Evolutionary conservation across 2,113 vertebrate species (phyloP), one percentile per base, ranked within the genome.

Genomic region (Mellivora capensis): DNA sequence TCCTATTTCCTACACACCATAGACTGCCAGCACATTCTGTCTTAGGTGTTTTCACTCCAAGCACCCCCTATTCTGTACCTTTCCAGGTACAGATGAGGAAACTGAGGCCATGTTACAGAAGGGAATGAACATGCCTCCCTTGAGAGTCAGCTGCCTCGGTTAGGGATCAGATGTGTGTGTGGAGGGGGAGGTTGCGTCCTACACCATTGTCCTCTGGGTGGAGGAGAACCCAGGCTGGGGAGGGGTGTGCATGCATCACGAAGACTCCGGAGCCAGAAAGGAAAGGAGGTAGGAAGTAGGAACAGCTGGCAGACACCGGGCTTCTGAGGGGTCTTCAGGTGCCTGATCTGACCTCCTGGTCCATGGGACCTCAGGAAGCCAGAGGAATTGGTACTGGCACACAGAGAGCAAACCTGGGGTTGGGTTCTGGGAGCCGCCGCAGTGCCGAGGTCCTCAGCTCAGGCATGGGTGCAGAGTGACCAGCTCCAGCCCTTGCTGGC

Each of bases 171-270:
- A 47, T 12, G 31, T 27, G 20, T 27, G 20, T 27, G 27, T 59
- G 85, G 11, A 25, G 27, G 80, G 8, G 23, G 61, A 69, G 17
- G 61, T 37, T 37, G 47, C 13, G 13, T 18, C 31, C 37, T n/a
- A 5, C 25, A 42, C 20, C 42, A 8, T 20, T 74, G 64, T 87
- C 34, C 88, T 57, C 34, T 59, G 34, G 77, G 49, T 69, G 49
- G 83, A 49, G 85, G 72, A 64, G 85, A 52, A 9, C 17, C 69
- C 18, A 4, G 42, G 25, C 20, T 27, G 42, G 27, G 18, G 21
- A 5, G 6, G 25, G 27, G 8, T 17, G 4, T 6, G 9, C 1
- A 15, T 23, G 29, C 15, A 14, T 1, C 4, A 4, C 20, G 54
- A 42, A 64, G 77, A 6, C 44, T 61, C 52, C 17, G 3, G 72